These are phyloP conservation scores for Hyppa rectilinea DNA, from an alignment of 2,888 invertebrate genomes.

Conservation along the genomic window DNA sequence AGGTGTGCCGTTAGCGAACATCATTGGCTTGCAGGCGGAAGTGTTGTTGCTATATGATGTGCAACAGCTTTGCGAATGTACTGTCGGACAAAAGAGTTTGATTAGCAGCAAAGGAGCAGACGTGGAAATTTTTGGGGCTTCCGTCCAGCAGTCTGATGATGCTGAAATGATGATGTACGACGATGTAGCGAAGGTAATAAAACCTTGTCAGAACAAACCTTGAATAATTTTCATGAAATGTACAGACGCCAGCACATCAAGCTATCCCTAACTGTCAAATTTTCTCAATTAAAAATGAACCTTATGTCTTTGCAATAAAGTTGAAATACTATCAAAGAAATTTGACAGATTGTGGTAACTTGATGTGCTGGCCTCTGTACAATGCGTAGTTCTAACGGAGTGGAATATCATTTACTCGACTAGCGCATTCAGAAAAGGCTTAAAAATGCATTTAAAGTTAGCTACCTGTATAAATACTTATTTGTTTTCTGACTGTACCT, in stretches of 20 bases:
- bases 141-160: rapidly evolving
- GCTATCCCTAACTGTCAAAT: too few relatives aligned
- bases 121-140: neutral
- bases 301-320: too few relatives aligned
- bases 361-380: too few relatives aligned
- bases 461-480: too few relatives aligned
- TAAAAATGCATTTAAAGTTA: neutral
- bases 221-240: neutral
- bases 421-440: neutral
- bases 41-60: conserved; percentile 19
- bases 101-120: neutral
- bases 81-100: neutral
- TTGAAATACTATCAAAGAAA: too few relatives aligned
- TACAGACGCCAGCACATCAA: too few relatives aligned
- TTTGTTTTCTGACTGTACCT: conserved; percentile 10
- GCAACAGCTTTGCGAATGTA: conserved; percentile 13
- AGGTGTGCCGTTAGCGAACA: conserved; percentile 42
- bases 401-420: neutral
- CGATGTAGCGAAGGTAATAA: neutral
- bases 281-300: too few relatives aligned
- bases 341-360: too few relatives aligned
- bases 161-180: too few relatives aligned
- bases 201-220: neutral
- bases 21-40: conserved; percentile 45
- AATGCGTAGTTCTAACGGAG: neutral